Evolutionary conservation across 1,140 invertebrate genomes (phyloP), one percentile per base, ranked within the genome.

Genomic region (Formica selysi): DNA sequence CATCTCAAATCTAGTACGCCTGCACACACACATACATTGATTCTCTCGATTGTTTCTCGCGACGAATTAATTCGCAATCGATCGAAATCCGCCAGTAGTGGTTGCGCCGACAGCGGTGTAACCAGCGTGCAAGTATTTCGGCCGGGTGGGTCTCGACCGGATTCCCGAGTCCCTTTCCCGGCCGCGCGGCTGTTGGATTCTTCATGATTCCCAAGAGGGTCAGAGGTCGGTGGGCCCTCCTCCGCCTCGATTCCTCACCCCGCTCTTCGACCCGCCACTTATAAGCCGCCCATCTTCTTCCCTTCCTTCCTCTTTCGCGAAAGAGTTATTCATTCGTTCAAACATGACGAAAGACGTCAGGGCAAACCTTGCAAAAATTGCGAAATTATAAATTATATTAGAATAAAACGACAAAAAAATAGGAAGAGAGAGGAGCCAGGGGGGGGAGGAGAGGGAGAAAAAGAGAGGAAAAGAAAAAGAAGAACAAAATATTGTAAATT

Each of bases 151-250:
- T 81, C 81, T 76, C 64, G 64, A 65, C 61, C 70, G 81, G 88
- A 90, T 90, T 90, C 89, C 73, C 86, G 70, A 61, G 81, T 70
- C 89, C 76, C 89, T 87, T 90, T 90, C 89, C 80, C 81, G 74
- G 51, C 48, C 65, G 78, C 76, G 64, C 59, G 41, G 57, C 59
- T 87, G 88, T 89, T 85, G 48, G 89, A 88, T 74, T 67, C 79
- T 54, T 78, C 76, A 70, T 61, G 81, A 88, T 90, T 90, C 89
- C 89, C 89, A 90, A 73, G 89, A 36, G 54, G 89, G 88, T 90
- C 89, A 90, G 88, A 90, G 89, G 89, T 90, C 89, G 89, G 51
- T 68, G 86, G 88, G 86, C 89, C 86, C 89, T 90, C 89, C 89
- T 90, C 67, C 76, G 65, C 67, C 86, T 90, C 84, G 80, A 81